phyloP scores from a whole-genome alignment of 2,888 invertebrate species.

The Drosophila eohydei region DNA sequence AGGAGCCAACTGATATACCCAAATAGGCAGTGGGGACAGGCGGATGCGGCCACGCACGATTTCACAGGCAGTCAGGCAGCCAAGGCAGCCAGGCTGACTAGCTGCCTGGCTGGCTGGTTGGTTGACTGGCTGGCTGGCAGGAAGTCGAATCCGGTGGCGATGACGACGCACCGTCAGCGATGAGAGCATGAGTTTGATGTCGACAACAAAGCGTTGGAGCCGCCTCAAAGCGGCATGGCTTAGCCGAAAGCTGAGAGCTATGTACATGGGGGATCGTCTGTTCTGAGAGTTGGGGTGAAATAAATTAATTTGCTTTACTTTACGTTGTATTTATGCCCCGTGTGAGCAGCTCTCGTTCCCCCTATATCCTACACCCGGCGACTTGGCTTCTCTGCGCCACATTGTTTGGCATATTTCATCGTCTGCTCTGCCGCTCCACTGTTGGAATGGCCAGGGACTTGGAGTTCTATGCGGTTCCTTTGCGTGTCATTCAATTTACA shows the following conservation, averaged over 20 bases:
- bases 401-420: constrained; percentile 33
- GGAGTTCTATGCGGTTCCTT: constrained; percentile 57
- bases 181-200: constrained; percentile 27
- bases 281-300: constrained; percentile 32
- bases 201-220: constrained; percentile 40
- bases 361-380: neutral
- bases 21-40: constrained; percentile 10
- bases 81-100: neutral
- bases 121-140: constrained; percentile 20
- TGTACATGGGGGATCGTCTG: neutral
- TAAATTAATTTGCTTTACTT: constrained; percentile 62
- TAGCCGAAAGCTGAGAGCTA: constrained; percentile 7
- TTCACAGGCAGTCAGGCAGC: constrained; percentile 21
- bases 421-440: constrained; percentile 7
- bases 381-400: constrained; percentile 10
- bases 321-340: constrained; percentile 27
- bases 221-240: constrained; percentile 27
- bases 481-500: constrained; percentile 59
- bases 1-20: constrained; percentile 31
- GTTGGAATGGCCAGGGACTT: constrained; percentile 26
- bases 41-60: constrained; percentile 49
- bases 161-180: constrained; percentile 24
- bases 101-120: neutral
- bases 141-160: constrained; percentile 41
- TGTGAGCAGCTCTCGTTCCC: constrained; percentile 5